These are phyloP conservation scores for Xenopus tropicalis DNA, from an alignment of 2,113 vertebrate species.

Conservation along the genomic window DNA sequence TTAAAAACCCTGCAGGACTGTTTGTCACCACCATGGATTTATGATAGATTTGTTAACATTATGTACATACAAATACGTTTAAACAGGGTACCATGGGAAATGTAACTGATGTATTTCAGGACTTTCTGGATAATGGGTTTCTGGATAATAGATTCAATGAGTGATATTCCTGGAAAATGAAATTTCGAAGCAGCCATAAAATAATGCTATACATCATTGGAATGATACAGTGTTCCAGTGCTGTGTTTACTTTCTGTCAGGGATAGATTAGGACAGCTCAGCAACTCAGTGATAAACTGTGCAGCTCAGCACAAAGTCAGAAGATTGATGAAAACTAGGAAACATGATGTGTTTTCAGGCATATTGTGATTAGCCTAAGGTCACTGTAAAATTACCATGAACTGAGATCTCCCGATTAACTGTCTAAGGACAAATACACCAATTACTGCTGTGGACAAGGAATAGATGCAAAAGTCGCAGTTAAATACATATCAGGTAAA, in stretches of 20 bases:
- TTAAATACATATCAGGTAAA: no score
- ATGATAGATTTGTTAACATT: no score
- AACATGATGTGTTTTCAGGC: conserved; percentile 27
- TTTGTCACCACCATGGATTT: no score
- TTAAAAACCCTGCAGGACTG: no score
- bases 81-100: no score
- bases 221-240: conserved; percentile 6
- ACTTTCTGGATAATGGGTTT: no score
- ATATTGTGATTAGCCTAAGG: conserved; percentile 36
- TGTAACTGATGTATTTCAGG: no score
- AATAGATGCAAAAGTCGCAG: neutral
- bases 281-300: conserved; percentile 24
- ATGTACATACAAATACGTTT: no score
- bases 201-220: conserved; percentile 3
- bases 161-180: no score
- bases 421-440: conserved; percentile 6
- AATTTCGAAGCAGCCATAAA: no score
- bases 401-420: conserved; percentile 20
- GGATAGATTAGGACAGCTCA: conserved; percentile 25
- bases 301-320: conserved; percentile 13
- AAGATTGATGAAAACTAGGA: conserved; percentile 30
- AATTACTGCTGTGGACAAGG: conserved; percentile 5
- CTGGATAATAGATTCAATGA: no score
- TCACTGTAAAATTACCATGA: conserved; percentile 24
- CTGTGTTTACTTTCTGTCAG: conserved; percentile 23